These are phyloP conservation scores for Macrostomum cliftonense DNA, from an alignment of 2,888 invertebrate species.

Conservation along the genomic window DNA sequence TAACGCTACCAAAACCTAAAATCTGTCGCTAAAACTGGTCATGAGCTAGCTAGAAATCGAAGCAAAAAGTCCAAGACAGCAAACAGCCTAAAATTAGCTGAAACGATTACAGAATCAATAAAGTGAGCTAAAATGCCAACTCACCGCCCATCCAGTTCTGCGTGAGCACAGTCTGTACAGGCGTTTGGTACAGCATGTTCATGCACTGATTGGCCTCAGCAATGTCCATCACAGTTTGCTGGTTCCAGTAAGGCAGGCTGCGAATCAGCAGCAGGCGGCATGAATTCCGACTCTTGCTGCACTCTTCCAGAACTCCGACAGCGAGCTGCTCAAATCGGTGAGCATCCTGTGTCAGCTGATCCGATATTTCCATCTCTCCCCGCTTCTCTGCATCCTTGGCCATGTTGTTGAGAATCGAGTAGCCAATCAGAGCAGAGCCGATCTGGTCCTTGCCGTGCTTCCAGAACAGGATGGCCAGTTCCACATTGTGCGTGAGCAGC, in stretches of 20 bases:
- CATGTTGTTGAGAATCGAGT: slow-evolving; percentile 1
- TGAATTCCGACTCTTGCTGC: slow-evolving; percentile 22
- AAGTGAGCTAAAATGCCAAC: slow-evolving; percentile 9
- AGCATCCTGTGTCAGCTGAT: neutral
- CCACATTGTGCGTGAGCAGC: slow-evolving; percentile 27
- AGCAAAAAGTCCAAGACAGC: too few species aligned
- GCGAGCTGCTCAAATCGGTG: too few species aligned
- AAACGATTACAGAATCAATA: too few species aligned
- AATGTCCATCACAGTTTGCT: slow-evolving; percentile 23
- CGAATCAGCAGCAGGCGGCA: slow-evolving; percentile 26
- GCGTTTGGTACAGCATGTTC: slow-evolving; percentile 33
- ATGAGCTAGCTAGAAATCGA: too few species aligned
- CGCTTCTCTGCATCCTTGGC: neutral
- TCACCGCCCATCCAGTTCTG: slow-evolving; percentile 34
- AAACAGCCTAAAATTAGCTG: too few species aligned
- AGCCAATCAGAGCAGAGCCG: slow-evolving; percentile 13
- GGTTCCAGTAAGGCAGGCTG: slow-evolving; percentile 22
- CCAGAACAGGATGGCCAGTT: slow-evolving; percentile 31
- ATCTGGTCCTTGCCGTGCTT: slow-evolving; percentile 27
- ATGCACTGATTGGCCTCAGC: slow-evolving; percentile 27
- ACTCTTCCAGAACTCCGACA: slow-evolving; percentile 8
- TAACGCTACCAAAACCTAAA: too few species aligned
- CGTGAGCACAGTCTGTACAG: slow-evolving; percentile 35
- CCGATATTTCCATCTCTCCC: slow-evolving; percentile 4
- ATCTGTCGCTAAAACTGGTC: too few species aligned